phyloP scores from a whole-genome alignment of 2,888 invertebrate genomes.

The Caenorhabditis sp. region DNA sequence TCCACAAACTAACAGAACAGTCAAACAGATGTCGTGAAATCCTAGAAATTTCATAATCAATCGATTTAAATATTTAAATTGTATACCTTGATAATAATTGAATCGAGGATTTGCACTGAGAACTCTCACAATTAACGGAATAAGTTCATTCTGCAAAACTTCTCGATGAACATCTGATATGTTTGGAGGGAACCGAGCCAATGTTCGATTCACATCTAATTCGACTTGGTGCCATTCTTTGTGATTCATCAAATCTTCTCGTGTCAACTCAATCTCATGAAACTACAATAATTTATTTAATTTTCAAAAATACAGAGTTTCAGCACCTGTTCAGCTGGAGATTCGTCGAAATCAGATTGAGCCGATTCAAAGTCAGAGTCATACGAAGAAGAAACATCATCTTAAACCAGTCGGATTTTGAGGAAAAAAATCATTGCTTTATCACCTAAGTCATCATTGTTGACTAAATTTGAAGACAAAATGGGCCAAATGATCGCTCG shows the following conservation, averaged over 20 bases:
- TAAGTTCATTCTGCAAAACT: constrained; percentile 58
- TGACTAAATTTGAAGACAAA: constrained; percentile 46
- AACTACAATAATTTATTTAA: constrained; percentile 6
- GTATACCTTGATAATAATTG: constrained; percentile 70
- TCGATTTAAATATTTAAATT: background rate
- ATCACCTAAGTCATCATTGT: constrained; percentile 28
- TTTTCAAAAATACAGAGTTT: background rate
- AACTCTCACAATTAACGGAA: constrained; percentile 67
- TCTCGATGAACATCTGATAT: constrained; percentile 61
- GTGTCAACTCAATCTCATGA: constrained; percentile 19
- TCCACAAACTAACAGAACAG: constrained; percentile 63
- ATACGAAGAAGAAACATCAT: constrained; percentile 39
- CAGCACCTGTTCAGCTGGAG: constrained; percentile 10
- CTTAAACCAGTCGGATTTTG: constrained; percentile 7
- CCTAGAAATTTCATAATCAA: constrained; percentile 39
- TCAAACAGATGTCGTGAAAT: constrained; percentile 69
- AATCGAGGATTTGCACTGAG: constrained; percentile 60
- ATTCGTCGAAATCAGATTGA: constrained; percentile 51
- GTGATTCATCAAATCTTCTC: constrained; percentile 57
- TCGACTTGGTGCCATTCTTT: constrained; percentile 69
- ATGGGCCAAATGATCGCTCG: constrained; percentile 59
- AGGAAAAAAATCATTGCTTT: too few relatives aligned
- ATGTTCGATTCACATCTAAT: constrained; percentile 68
- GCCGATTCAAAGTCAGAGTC: constrained; percentile 65
- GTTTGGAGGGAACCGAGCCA: constrained; percentile 68